Conservation (phyloP, 2,888 invertebrate genomes). For the Gisinianus flammeolus region DNA sequence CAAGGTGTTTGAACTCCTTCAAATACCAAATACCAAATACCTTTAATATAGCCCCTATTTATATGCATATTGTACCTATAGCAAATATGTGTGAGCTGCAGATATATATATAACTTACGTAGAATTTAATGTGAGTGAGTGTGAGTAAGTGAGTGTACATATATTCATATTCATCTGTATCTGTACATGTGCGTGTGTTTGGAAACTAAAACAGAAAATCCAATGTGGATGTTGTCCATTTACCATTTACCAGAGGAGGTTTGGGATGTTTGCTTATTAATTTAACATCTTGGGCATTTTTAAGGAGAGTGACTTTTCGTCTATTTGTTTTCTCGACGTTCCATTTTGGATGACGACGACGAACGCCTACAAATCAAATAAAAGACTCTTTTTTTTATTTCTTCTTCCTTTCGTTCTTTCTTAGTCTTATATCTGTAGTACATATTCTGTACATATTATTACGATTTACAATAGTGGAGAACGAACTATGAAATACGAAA, state of each 20-base stretch:
- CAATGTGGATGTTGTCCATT: background rate
- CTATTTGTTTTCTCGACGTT: constrained; percentile 44
- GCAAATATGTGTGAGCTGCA: too few relatives aligned
- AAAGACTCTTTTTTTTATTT: background rate
- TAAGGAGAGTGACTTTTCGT: constrained; percentile 40
- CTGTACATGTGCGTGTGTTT: background rate
- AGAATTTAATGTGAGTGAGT: too few relatives aligned
- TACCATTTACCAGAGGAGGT: constrained; percentile 17
- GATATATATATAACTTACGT: too few relatives aligned
- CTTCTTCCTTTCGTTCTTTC: background rate
- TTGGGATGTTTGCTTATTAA: constrained; percentile 58
- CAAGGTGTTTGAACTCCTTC: constrained; percentile 43
- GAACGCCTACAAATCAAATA: constrained; percentile 47
- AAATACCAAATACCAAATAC: constrained; percentile 9
- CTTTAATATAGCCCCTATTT: background rate
- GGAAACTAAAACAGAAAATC: background rate
- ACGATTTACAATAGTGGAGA: too few relatives aligned
- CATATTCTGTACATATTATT: background rate
- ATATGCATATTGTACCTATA: background rate
- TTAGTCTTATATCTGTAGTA: background rate
- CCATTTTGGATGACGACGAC: constrained; percentile 41
- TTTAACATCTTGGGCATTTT: constrained; percentile 56
- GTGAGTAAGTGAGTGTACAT: too few relatives aligned
- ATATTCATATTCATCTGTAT: too few relatives aligned
- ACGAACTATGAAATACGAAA: background rate